These are phyloP conservation scores for Schizotus pectinicornis DNA, from an alignment of 2,888 invertebrate species.

Conservation along the genomic window DNA sequence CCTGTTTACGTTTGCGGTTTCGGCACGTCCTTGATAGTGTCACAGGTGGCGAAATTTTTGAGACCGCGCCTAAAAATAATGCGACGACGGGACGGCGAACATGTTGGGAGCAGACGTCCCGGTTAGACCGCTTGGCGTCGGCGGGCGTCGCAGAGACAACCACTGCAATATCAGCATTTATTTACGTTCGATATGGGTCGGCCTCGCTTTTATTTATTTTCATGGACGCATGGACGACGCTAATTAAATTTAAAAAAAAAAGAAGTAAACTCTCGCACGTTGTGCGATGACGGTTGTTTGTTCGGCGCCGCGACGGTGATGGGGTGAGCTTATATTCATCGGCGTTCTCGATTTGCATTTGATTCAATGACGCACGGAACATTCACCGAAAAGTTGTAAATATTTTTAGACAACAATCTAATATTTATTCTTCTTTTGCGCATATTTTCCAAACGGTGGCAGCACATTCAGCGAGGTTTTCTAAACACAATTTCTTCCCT, in stretches of 20 bases:
- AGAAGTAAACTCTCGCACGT: background rate
- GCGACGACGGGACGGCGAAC: background rate
- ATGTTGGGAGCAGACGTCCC: background rate
- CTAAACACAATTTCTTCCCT: background rate
- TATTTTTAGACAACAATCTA: constrained; percentile 56
- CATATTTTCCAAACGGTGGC: constrained; percentile 68
- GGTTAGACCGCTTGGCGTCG: constrained; percentile 37
- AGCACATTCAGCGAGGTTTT: constrained; percentile 55
- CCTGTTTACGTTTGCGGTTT: background rate
- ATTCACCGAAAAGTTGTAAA: constrained; percentile 54
- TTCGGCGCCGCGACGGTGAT: background rate
- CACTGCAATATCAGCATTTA: constrained; percentile 21
- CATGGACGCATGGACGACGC: constrained; percentile 13
- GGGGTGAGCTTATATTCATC: background rate
- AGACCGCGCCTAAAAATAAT: no score
- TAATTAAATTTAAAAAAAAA: background rate
- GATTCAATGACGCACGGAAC: constrained; percentile 48
- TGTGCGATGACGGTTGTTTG: background rate
- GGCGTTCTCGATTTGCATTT: constrained; percentile 36
- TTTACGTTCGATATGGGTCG: constrained; percentile 20
- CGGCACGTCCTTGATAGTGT: background rate
- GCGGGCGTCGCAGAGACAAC: constrained; percentile 11
- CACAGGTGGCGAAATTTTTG: background rate
- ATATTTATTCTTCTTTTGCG: constrained; percentile 55
- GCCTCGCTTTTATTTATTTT: constrained; percentile 26